Percentiles rank a stretch among this genome's conserved stretches.
These are phyloP conservation scores for Tamandua tetradactyla DNA, from an alignment of 2,797 vertebrate genomes.

Conservation along the genomic window DNA sequence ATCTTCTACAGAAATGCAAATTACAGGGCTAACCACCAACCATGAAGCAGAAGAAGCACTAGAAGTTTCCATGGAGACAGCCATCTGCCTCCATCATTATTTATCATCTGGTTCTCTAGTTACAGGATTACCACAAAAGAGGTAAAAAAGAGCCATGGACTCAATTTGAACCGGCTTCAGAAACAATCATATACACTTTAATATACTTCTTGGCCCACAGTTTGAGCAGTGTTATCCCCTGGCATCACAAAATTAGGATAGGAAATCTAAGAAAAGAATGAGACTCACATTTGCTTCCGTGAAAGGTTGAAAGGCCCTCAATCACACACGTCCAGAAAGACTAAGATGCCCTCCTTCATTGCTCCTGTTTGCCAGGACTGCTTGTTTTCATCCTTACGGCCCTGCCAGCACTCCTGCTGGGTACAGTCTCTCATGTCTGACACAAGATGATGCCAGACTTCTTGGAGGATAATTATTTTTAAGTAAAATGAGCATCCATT, in stretches of 20 bases:
- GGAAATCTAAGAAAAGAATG: background rate
- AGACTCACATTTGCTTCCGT: background rate
- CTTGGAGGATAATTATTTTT: background rate
- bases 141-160: background rate
- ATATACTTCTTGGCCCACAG: background rate
- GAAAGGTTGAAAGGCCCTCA: background rate
- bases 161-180: background rate
- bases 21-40: background rate
- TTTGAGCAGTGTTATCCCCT: background rate
- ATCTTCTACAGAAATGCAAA: slow-evolving; percentile 36
- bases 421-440: background rate
- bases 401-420: background rate
- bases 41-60: background rate
- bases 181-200: background rate
- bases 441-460: background rate
- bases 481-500: background rate
- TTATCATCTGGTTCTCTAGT: slow-evolving; percentile 4
- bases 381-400: background rate
- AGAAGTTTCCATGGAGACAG: slow-evolving; percentile 5
- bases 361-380: background rate
- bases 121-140: slow-evolving; percentile 14
- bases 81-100: background rate
- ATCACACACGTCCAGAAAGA: background rate
- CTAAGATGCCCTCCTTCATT: background rate
- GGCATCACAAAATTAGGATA: background rate